Evolutionary conservation across 2,113 vertebrate genomes (phyloP).

Genomic region (Rhombomys opimus): DNA sequence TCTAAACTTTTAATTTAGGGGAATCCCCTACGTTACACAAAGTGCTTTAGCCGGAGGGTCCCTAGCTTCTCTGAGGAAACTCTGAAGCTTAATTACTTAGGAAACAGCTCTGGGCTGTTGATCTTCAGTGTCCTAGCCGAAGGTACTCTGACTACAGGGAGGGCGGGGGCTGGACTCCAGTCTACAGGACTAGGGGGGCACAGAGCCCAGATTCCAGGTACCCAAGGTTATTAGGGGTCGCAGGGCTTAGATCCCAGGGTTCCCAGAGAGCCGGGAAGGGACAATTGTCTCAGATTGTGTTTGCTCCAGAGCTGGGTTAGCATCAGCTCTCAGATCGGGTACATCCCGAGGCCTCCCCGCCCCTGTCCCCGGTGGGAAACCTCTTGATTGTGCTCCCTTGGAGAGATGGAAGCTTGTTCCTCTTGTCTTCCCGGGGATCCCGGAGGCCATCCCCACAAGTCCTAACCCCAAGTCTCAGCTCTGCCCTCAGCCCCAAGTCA

Average conservation of each 20-base stretch:
- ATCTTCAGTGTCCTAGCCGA: neutral
- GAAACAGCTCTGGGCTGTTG: neutral
- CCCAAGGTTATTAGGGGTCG: neutral
- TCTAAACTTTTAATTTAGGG: neutral
- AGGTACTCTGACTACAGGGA: neutral
- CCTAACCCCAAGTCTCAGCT: neutral
- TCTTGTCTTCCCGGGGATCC: neutral
- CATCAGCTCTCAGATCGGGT: neutral
- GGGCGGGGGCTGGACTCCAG: neutral
- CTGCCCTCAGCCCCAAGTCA: neutral
- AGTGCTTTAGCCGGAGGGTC: neutral
- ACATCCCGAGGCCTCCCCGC: neutral
- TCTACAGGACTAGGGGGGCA: neutral
- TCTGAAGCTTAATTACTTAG: conserved; percentile 23
- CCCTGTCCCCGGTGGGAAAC: neutral
- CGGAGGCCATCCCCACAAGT: neutral
- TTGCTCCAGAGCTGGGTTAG: neutral
- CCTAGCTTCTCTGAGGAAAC: neutral
- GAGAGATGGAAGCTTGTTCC: neutral
- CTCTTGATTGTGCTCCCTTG: neutral
- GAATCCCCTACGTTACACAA: neutral
- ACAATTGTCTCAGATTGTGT: neutral
- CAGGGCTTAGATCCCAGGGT: neutral
- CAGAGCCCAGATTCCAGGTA: neutral
- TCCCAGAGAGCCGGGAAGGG: neutral